A percentile compares a stretch with the other conserved stretches of the same genome.
Conservation (phyloP, 2,797 vertebrate genomes). For the Macrochelys suwanniensis region DNA sequence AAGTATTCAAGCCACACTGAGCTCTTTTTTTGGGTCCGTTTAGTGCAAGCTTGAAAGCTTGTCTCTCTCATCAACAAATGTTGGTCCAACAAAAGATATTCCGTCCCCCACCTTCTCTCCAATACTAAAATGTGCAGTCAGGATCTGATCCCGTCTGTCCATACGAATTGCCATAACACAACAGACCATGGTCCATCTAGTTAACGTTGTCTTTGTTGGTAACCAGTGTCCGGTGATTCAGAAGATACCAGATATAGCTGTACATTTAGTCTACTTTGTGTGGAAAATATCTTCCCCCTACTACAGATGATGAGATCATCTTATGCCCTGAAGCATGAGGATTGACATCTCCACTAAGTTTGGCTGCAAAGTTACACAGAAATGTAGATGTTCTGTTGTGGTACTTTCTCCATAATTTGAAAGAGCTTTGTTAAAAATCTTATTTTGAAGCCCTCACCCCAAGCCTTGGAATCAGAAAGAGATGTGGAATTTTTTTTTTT, state of each 20-base stretch:
- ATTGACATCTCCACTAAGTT: not conserved
- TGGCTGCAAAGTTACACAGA: not conserved
- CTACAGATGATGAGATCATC: not conserved
- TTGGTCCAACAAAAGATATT: too few relatives aligned
- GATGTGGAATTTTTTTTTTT: not conserved
- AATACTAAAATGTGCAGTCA: not conserved
- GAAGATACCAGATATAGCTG: not conserved
- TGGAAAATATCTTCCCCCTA: not conserved
- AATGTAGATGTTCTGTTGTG: not conserved
- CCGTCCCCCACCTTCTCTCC: too few relatives aligned
- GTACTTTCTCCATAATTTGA: not conserved
- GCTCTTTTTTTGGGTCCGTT: too few relatives aligned
- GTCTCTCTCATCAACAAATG: too few relatives aligned
- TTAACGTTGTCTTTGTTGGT: constrained; percentile 30
- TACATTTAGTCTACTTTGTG: not conserved
- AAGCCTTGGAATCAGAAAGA: not conserved
- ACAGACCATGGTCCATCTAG: constrained; percentile 17
- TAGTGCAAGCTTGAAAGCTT: too few relatives aligned
- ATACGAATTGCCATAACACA: not conserved
- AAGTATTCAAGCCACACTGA: too few relatives aligned
- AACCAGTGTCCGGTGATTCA: constrained; percentile 14
- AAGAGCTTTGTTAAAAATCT: not conserved
- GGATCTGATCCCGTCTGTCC: not conserved
- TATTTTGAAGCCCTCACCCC: fast-evolving
- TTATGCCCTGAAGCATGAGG: not conserved